Evolutionary conservation across 2,113 vertebrate species (phyloP), one percentile per base, ranked within the genome.

Genomic region (Cephalopterus ornatus): DNA sequence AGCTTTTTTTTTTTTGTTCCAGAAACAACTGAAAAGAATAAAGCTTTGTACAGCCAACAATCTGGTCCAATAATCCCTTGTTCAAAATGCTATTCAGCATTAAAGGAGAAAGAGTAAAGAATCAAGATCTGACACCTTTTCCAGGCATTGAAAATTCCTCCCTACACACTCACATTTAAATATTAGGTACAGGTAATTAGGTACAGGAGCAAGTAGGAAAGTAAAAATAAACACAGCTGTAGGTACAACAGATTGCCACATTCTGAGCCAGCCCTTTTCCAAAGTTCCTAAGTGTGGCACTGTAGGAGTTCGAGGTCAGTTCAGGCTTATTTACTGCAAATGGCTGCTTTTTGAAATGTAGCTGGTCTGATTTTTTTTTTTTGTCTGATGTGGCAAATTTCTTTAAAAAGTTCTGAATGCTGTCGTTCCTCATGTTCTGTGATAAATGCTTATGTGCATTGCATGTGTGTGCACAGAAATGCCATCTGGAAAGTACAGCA

Each of bases 221-320:
- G 33, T 55, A 39, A 92, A 96, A 95, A 68, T 70, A 81, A 72
- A 89, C 87, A 53, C 66, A 95, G 49, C n/a, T 85, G 53, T 37
- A 56, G 35, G 56, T 68, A 75, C 8, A 74, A 30, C 58, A 81
- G 30, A 65, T 5, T 58, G 30, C 7, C 65, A 44, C 24, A 24
- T 61, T 71, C 35, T 65, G 44, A 86, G 44, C 13, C 66, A 82
- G 81, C 16, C 46, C n/a, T 87, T 76, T 63, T 32, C 81, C 66
- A 85, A 63, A 76, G 49, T 89, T 85, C 74, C 77, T 39, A 87
- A 81, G 33, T 50, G 58, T 7, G 3, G 84, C 77, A 85, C 74
- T 90, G 66, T 41, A 88, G 88, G 80, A 87, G 28, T 79, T 41
- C 0, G 10, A 88, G 81, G 87, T 82, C 52, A 61, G 26, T 84